These are phyloP conservation scores for Eilema depressum DNA, from an alignment of 2,888 invertebrate genomes.

Conservation along the genomic window DNA sequence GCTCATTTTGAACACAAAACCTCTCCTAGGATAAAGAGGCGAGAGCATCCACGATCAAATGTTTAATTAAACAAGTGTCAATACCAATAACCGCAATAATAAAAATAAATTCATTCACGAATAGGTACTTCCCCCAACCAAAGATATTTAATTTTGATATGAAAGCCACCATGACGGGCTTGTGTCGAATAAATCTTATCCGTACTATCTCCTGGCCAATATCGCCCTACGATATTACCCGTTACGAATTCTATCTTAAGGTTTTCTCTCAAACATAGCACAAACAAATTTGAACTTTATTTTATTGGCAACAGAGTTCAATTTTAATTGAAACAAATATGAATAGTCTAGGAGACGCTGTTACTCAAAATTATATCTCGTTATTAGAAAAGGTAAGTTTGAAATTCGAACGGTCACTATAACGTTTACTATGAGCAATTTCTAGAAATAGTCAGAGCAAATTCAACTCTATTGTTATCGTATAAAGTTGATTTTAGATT, in stretches of 20 bases:
- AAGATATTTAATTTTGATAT: constrained; percentile 87
- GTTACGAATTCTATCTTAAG: constrained; percentile 78
- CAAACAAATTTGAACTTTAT: constrained; percentile 46
- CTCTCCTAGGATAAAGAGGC: background rate
- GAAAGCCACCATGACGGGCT: constrained; percentile 76
- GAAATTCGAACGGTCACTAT: constrained; percentile 46
- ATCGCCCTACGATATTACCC: constrained; percentile 84
- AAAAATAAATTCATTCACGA: constrained; percentile 58
- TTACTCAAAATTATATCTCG: constrained; percentile 49
- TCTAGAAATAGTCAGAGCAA: constrained; percentile 11
- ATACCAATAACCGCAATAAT: constrained; percentile 41
- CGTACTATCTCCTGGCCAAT: constrained; percentile 78
- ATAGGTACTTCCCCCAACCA: constrained; percentile 59
- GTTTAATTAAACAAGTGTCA: constrained; percentile 53
- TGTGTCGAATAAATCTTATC: constrained; percentile 82
- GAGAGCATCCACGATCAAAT: background rate
- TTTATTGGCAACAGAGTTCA: rapidly evolving
- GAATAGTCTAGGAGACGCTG: constrained; percentile 33
- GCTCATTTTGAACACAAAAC: no score
- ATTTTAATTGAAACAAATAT: background rate
- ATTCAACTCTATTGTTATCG: constrained; percentile 21
- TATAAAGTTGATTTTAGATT: constrained; percentile 48
- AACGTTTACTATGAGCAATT: constrained; percentile 20
- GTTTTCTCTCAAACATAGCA: constrained; percentile 63
- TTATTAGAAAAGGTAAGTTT: constrained; percentile 48